Evolutionary conservation across 2,888 invertebrate species (phyloP), one percentile per base, ranked within the genome.

Genomic region (Escarpia spicata): DNA sequence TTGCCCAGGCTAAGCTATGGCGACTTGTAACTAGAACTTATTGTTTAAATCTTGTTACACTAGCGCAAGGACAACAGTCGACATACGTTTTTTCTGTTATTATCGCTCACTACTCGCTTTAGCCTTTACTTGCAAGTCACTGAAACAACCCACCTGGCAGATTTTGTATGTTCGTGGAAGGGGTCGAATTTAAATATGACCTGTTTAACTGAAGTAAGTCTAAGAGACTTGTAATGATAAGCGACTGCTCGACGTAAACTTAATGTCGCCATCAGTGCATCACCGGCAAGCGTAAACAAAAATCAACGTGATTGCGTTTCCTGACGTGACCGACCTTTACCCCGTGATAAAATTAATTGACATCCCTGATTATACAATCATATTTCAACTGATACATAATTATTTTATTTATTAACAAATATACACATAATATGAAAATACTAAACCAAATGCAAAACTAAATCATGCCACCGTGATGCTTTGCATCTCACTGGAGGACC

Each of bases 181-280:
- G 75, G 75, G 2, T 75, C 75, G 26, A 75, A 75, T 75, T 75
- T 75, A 75, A 75, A 75, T 3, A 75, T 75, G 19, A 75, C 75
- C 75, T 75, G 75, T 26, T 75, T 75, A 75, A 75, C 75, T 75
- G 75, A 15, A 75, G 26, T 75, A n/a, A 75, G 75, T 75, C n/a
- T 75, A 75, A 75, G 75, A 75, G 75, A 75, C 75, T 75, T 75
- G 75, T 75, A 75, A 75, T 75, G 75, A 75, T 75, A 75, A 75
- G 75, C 75, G 75, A 75, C 75, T 26, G 75, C 75, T 75, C 75
- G 75, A 75, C 75, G 75, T 75, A 75, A 75, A 75, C 75, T 75
- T 75, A 75, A 19, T 75, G 75, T 75, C 75, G 75, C 75, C 75
- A 75, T 75, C 75, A 26, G 1, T 52, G 52, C 75, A 75, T 37